These are phyloP conservation scores for Tubulanus polymorphus DNA, from an alignment of 2,888 invertebrate species.

Conservation along the genomic window DNA sequence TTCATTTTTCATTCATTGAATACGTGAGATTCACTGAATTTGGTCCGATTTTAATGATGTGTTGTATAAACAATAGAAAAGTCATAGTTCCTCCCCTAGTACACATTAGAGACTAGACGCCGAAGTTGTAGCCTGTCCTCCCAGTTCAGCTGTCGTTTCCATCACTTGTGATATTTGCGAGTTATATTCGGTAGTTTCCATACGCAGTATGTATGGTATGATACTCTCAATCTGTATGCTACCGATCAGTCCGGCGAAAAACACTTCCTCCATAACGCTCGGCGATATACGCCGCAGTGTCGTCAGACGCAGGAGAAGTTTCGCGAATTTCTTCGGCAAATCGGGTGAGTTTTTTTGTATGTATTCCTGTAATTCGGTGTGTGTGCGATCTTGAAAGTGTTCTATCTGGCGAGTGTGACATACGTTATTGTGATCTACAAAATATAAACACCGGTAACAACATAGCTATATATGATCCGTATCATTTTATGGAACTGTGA, in stretches of 20 bases:
- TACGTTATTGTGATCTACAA: slow-evolving; percentile 58
- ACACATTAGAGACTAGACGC: too few species aligned
- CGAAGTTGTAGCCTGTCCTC: too few species aligned
- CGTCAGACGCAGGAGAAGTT: slow-evolving; percentile 64
- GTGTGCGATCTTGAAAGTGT: slow-evolving; percentile 63
- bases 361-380: slow-evolving; percentile 58
- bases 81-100: too few species aligned
- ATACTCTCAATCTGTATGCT: slow-evolving; percentile 94
- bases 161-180: slow-evolving; percentile 32
- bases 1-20: too few species aligned
- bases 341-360: slow-evolving; percentile 26
- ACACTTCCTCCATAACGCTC: slow-evolving; percentile 89
- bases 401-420: slow-evolving; percentile 58
- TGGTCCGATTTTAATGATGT: too few species aligned
- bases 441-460: too few species aligned
- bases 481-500: too few species aligned
- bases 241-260: slow-evolving; percentile 86
- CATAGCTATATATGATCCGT: too few species aligned
- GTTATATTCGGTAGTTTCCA: slow-evolving; percentile 55
- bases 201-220: slow-evolving; percentile 81
- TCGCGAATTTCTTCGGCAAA: slow-evolving; percentile 86
- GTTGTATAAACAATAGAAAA: too few species aligned
- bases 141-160: too few species aligned
- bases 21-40: too few species aligned
- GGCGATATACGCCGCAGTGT: slow-evolving; percentile 57